Base-by-base conservation (phyloP, 2,113 vertebrate genomes). In the Casuarius casuarius region DNA sequence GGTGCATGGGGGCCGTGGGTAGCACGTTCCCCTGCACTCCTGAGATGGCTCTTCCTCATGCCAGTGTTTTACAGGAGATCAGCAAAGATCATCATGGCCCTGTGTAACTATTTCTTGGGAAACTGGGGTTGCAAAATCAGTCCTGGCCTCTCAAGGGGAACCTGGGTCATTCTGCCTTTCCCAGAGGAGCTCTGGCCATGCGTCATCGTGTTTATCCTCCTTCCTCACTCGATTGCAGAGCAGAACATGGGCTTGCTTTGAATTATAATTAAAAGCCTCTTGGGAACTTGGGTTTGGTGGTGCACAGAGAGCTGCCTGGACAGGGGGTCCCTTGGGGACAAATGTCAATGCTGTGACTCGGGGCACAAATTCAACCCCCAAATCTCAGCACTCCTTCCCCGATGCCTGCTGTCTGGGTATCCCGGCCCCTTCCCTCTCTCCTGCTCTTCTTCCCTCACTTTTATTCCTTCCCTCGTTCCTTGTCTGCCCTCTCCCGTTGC, bases 11-110 rank as follows among this genome's bases (percentile, higher is more conserved):
- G 54, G 38, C 48, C 76, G 80, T 73, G 40, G 63, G 10, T n/a
- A 31, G 65, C 49, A 1, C 0, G 0, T 21, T 61, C n/a, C 48
- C 40, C 67, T 42, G 58, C 46, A 18, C 0, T 0, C 9, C 4
- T 1, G 54, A 1, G 2, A 21, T 3, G 35, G 0, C n/a, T 58
- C 73, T 74, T 75, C 17, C n/a, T 75, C 48, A 7, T 2, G 6
- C 12, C 42, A 13, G 0, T 8, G 25, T 29, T 44, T 29, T 79
- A 17, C 33, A 77, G 52, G 58, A 88, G 31, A 28, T 49, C 38
- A 25, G 28, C 29, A 20, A 61, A 65, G 42, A 23, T 89, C 44
- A 46, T 28, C 6, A 2, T 25, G 40, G 19, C 11, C 23, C 9
- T n/a, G 77, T 40, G 72, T 54, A 88, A 77, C 17, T 66, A 71